phyloP scores from a whole-genome alignment of 2,888 invertebrate genomes.

The Melieria picta region DNA sequence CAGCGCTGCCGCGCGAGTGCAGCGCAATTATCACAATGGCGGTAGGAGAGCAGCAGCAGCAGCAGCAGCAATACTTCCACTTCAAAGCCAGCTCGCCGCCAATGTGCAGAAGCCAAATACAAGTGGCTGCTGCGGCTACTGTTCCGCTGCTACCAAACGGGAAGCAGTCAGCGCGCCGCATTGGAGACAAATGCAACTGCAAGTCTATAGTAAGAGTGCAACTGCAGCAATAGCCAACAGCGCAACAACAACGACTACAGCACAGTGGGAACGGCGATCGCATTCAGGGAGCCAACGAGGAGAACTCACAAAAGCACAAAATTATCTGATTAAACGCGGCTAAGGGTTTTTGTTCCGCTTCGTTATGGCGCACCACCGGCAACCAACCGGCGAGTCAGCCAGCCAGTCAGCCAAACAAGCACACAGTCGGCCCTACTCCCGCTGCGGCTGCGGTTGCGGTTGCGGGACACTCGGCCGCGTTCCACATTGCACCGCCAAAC shows the following conservation, averaged over 20 bases:
- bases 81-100: not conserved
- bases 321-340: constrained; percentile 52
- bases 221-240: constrained; percentile 22
- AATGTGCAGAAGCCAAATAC: not conserved
- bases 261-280: constrained; percentile 23
- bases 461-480: not conserved
- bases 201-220: constrained; percentile 16
- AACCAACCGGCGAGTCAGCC: not conserved
- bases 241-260: constrained; percentile 13
- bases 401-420: constrained; percentile 11
- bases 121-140: constrained; percentile 4
- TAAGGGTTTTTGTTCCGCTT: constrained; percentile 40
- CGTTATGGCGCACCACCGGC: constrained; percentile 23
- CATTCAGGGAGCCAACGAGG: constrained; percentile 34
- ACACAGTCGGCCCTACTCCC: constrained; percentile 9
- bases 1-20: not conserved
- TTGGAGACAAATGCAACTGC: constrained; percentile 36
- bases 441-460: not conserved
- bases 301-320: constrained; percentile 38
- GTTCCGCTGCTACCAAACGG: not conserved
- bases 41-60: not conserved
- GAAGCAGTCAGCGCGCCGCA: constrained; percentile 30
- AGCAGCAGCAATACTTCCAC: not conserved
- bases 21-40: not conserved
- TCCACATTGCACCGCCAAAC: not conserved